These are phyloP conservation scores for Polypedilum pembai DNA, from an alignment of 1,140 invertebrate species.

Conservation along the genomic window DNA sequence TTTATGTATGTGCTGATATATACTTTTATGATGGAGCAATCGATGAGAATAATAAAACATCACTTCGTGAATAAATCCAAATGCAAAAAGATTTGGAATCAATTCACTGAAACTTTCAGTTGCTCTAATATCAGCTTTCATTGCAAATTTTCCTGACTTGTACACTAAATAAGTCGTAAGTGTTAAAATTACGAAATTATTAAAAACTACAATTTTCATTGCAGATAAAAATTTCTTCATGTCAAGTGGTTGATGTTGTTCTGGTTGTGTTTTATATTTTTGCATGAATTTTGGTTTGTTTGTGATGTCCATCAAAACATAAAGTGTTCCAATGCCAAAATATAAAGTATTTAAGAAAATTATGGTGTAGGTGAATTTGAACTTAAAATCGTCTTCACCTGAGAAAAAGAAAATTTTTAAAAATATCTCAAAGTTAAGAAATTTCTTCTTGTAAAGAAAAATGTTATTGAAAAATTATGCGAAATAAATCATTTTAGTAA, in stretches of 20 bases:
- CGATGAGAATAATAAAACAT: slow-evolving; percentile 83
- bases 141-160: slow-evolving; percentile 47
- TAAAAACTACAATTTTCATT: slow-evolving; percentile 63
- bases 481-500: too few species aligned
- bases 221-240: slow-evolving; percentile 50
- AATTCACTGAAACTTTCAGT: slow-evolving; percentile 73
- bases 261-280: slow-evolving; percentile 73
- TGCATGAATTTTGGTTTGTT: slow-evolving; percentile 56
- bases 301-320: slow-evolving; percentile 59
- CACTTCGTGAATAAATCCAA: slow-evolving; percentile 70
- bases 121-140: slow-evolving; percentile 47
- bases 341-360: slow-evolving; percentile 54
- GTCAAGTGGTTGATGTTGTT: slow-evolving; percentile 67
- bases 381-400: background rate
- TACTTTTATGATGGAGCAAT: slow-evolving; percentile 59
- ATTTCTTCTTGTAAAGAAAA: too few species aligned
- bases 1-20: slow-evolving; percentile 81
- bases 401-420: background rate
- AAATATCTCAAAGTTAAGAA: too few species aligned
- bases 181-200: too few species aligned
- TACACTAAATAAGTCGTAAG: slow-evolving; percentile 48
- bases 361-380: background rate
- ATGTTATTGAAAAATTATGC: too few species aligned
- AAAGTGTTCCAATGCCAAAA: slow-evolving; percentile 64
- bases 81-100: slow-evolving; percentile 61